A percentile compares a stretch with the other conserved stretches of the same genome.
phyloP scores from a whole-genome alignment of 2,113 vertebrate species.

The Perccottus glenii region DNA sequence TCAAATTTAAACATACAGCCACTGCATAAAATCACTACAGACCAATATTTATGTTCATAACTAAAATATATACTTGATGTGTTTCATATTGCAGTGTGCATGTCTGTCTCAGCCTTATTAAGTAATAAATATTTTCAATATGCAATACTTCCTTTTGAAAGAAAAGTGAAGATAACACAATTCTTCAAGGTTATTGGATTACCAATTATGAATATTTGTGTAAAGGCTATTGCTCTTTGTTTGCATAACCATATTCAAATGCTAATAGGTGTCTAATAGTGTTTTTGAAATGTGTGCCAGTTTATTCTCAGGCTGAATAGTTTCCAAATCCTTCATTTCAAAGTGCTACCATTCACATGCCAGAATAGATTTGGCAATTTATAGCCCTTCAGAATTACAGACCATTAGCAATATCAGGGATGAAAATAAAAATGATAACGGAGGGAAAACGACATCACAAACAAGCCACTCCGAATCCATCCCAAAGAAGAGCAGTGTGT shows the following conservation, averaged over 20 bases:
- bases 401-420: conserved; percentile 63
- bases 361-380: conserved; percentile 56
- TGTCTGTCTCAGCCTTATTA: conserved; percentile 47
- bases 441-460: conserved; percentile 56
- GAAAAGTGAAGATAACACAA: conserved; percentile 58
- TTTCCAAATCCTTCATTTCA: conserved; percentile 70
- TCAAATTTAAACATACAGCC: conserved; percentile 43
- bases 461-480: conserved; percentile 24
- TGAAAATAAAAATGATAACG: conserved; percentile 56
- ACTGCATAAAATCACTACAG: conserved; percentile 41
- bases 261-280: conserved; percentile 66
- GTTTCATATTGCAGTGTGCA: conserved; percentile 16
- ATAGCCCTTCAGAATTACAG: conserved; percentile 67
- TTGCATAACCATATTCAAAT: conserved; percentile 69
- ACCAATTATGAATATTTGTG: conserved; percentile 68
- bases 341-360: conserved; percentile 59
- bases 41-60: conserved; percentile 31
- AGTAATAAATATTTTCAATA: conserved; percentile 53
- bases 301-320: conserved; percentile 62
- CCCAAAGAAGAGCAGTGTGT: conserved; percentile 15
- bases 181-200: conserved; percentile 69
- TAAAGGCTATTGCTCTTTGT: conserved; percentile 64
- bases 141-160: conserved; percentile 40
- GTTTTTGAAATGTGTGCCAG: conserved; percentile 57
- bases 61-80: conserved; percentile 38